These are phyloP conservation scores for Bos javanicus DNA, from an alignment of 2,113 vertebrate genomes.

Conservation along the genomic window DNA sequence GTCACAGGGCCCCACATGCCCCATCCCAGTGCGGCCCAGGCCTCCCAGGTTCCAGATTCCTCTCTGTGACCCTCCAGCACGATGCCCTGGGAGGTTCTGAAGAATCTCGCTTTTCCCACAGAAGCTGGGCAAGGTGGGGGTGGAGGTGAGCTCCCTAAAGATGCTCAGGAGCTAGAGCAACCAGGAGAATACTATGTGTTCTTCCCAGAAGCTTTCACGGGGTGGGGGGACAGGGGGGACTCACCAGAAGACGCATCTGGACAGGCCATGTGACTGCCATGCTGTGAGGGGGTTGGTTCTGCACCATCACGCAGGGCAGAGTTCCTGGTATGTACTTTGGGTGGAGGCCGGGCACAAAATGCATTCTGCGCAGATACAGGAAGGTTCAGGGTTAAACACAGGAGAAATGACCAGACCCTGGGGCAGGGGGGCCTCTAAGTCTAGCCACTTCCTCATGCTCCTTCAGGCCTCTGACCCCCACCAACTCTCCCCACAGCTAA, in stretches of 20 bases:
- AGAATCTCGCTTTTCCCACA: background rate
- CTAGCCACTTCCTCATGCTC: background rate
- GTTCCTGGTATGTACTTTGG: background rate
- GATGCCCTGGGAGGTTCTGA: background rate
- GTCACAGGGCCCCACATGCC: background rate
- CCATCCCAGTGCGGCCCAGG: fast-evolving
- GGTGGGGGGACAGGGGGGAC: fast-evolving
- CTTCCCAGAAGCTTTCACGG: background rate
- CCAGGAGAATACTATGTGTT: background rate
- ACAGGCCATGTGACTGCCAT: background rate
- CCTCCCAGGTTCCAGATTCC: background rate
- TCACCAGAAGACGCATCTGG: background rate
- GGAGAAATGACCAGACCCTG: background rate
- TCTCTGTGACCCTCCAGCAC: background rate
- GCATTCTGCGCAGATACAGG: background rate
- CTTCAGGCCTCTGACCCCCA: background rate
- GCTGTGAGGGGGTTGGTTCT: background rate
- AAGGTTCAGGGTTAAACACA: background rate
- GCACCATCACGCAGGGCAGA: background rate
- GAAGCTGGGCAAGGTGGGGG: background rate
- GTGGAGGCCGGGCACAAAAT: background rate
- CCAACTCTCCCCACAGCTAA: background rate
- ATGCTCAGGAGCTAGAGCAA: background rate
- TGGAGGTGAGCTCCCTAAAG: background rate
- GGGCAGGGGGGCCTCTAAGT: background rate